phyloP scores from a whole-genome alignment of 64 coral and sea anemone genomes.

The Dendronephthya gigantea region DNA sequence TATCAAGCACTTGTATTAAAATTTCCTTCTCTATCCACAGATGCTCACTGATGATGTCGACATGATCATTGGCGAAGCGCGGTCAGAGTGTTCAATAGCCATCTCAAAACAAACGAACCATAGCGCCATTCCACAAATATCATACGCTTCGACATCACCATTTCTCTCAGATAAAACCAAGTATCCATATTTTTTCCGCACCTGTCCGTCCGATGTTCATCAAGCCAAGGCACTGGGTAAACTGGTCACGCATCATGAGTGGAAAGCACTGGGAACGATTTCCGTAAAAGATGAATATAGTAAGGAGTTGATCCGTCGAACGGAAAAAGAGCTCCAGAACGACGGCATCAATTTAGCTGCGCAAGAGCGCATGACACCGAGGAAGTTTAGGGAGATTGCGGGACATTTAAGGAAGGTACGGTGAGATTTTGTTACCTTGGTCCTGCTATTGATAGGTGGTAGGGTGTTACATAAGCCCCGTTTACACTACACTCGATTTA shows the following conservation, averaged over 20 bases:
- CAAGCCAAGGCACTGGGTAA: constrained; percentile 63
- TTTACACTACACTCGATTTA: too few species aligned
- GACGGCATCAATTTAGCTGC: neutral
- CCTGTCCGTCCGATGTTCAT: constrained; percentile 67
- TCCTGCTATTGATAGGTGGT: too few species aligned
- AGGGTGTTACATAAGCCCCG: too few species aligned
- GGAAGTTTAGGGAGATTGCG: neutral
- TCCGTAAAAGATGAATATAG: constrained; percentile 72
- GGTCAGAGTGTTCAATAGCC: neutral
- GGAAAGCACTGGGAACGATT: constrained; percentile 69
- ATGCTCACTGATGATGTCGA: neutral
- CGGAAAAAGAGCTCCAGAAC: neutral
- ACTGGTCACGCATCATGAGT: constrained; percentile 55
- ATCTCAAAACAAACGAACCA: constrained; percentile 36
- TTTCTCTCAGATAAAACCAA: constrained; percentile 73
- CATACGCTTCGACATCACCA: constrained; percentile 72
- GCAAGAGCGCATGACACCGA: neutral
- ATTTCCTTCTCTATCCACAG: neutral
- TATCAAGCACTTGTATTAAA: neutral
- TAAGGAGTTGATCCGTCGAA: constrained; percentile 20
- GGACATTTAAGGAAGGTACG: neutral
- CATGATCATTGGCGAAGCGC: constrained; percentile 1
- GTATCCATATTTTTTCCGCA: constrained; percentile 78
- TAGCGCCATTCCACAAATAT: constrained; percentile 65
- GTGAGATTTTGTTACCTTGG: too few species aligned